Conservation (phyloP, 2,113 vertebrate genomes). For the Nicator chloris region DNA sequence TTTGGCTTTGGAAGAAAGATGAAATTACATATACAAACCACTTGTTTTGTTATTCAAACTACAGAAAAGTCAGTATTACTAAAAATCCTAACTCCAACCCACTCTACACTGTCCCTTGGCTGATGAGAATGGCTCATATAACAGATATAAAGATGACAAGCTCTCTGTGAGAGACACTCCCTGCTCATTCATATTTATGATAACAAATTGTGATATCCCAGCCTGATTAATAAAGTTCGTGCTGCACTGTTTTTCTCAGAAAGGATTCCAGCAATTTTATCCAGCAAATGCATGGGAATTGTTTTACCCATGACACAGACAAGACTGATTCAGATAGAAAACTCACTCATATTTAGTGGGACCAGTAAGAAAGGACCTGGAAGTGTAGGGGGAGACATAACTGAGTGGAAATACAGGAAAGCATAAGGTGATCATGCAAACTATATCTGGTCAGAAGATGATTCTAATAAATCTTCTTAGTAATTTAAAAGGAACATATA, state of each 20-base stretch:
- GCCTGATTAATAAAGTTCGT: conserved; percentile 1
- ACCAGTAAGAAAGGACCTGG: not conserved
- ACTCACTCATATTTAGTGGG: accelerated
- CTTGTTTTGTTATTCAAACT: not conserved
- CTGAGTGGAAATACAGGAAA: not conserved
- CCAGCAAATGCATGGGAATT: not conserved
- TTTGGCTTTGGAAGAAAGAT: not conserved
- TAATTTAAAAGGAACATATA: not conserved
- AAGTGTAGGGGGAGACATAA: not conserved
- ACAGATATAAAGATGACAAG: not conserved
- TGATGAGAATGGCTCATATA: not conserved
- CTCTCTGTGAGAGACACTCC: not conserved
- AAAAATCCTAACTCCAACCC: not conserved
- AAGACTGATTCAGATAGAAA: not conserved
- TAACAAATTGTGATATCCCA: not conserved
- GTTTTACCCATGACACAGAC: not conserved
- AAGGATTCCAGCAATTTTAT: not conserved
- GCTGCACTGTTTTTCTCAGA: not conserved
- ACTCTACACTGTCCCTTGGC: not conserved
- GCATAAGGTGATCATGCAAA: not conserved
- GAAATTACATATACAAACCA: not conserved
- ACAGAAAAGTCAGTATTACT: not conserved
- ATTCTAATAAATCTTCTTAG: not conserved
- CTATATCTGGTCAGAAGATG: not conserved
- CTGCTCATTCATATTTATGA: conserved; percentile 3